These are phyloP conservation scores for Aspidiotus destructor DNA, from an alignment of 2,888 invertebrate species.

Conservation along the genomic window DNA sequence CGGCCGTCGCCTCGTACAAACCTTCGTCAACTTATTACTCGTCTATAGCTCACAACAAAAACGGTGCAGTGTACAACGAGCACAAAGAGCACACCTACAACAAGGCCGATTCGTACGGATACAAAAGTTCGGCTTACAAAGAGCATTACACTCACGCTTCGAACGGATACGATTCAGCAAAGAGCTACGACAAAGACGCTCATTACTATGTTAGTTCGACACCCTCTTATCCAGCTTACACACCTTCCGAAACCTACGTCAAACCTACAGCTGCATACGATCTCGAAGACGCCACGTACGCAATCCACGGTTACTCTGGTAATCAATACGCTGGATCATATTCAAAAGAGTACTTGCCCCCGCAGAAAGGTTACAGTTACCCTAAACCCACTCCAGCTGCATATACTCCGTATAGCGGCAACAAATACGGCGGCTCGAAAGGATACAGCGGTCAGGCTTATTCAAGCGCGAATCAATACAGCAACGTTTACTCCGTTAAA, in stretches of 20 bases:
- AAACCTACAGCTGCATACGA: slow-evolving; percentile 17
- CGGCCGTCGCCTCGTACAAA: slow-evolving; percentile 17
- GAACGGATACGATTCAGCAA: neutral
- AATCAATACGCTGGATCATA: slow-evolving; percentile 29
- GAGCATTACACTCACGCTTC: neutral
- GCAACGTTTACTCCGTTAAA: slow-evolving; percentile 16
- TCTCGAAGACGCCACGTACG: slow-evolving; percentile 25
- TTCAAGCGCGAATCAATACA: slow-evolving; percentile 11
- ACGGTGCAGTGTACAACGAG: neutral
- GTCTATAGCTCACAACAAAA: neutral
- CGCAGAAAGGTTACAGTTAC: slow-evolving; percentile 18
- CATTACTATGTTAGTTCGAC: slow-evolving; percentile 5
- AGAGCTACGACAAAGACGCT: neutral
- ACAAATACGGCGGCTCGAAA: neutral
- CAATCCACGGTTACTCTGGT: neutral
- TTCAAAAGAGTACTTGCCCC: slow-evolving; percentile 30
- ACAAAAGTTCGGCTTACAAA: neutral
- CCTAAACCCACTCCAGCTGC: neutral
- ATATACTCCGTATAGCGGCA: slow-evolving; percentile 19
- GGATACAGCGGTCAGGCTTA: slow-evolving; percentile 8
- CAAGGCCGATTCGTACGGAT: neutral
- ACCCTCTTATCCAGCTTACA: slow-evolving; percentile 6
- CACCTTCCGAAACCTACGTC: neutral
- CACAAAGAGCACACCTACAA: neutral
- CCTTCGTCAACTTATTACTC: neutral